A percentile compares a stretch with the other conserved stretches of the same genome.
phyloP scores from a whole-genome alignment of 2,888 invertebrate genomes.

The Fissipunctia ypsillon region DNA sequence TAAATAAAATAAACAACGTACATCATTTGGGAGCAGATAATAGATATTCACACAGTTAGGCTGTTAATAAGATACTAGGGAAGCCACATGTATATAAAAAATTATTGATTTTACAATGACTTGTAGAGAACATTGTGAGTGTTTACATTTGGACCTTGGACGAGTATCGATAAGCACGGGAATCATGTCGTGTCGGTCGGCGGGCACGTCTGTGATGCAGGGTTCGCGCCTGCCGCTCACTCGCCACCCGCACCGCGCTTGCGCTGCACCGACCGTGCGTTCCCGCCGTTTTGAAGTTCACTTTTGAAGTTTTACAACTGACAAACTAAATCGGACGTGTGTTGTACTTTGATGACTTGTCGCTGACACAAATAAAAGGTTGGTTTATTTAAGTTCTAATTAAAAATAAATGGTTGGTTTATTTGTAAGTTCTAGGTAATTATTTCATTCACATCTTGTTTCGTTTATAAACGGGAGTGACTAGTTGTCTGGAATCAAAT shows the following conservation, averaged over 20 bases:
- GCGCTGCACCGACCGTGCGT: constrained; percentile 33
- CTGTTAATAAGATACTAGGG: no score
- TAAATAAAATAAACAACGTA: no score
- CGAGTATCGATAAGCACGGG: constrained; percentile 78
- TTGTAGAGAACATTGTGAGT: constrained; percentile 59
- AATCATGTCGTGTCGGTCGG: constrained; percentile 63
- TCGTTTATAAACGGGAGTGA: neutral
- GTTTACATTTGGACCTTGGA: constrained; percentile 82
- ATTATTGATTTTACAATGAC: constrained; percentile 59
- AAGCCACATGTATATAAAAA: no score
- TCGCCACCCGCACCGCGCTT: constrained; percentile 59
- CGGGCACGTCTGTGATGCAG: constrained; percentile 63
- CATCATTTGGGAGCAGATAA: no score
- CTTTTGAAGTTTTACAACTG: constrained; percentile 44
- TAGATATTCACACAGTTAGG: no score
- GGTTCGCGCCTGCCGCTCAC: constrained; percentile 65
- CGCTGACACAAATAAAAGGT: constrained; percentile 58
- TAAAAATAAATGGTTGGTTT: constrained; percentile 62
- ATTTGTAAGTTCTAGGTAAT: constrained; percentile 23
- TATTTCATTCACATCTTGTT: constrained; percentile 11
- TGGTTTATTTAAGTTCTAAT: constrained; percentile 47
- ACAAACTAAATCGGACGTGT: constrained; percentile 41
- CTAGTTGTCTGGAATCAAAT: neutral
- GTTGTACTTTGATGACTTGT: constrained; percentile 54
- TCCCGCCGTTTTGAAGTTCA: constrained; percentile 40